These are phyloP conservation scores for Tenthredo amoena DNA, from an alignment of 2,888 invertebrate genomes.

Conservation along the genomic window DNA sequence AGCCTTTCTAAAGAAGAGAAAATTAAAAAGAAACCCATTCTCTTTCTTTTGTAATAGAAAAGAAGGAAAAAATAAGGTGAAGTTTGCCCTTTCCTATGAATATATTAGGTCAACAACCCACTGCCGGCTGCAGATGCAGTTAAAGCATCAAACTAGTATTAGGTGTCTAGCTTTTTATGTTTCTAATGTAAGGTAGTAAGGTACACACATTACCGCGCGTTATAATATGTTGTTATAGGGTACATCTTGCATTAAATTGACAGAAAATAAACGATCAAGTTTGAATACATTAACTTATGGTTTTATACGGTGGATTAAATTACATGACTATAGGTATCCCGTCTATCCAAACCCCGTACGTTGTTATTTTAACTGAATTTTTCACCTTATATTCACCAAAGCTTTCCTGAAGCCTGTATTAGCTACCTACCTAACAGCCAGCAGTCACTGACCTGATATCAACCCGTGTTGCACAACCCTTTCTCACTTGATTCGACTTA, in stretches of 20 bases:
- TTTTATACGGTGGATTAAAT: conserved; percentile 11
- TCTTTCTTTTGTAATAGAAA: not conserved
- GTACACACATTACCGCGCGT: not conserved
- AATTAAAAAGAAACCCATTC: conserved; percentile 19
- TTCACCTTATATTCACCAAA: not conserved
- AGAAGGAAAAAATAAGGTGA: not conserved
- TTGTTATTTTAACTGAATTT: not conserved
- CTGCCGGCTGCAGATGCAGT: not conserved
- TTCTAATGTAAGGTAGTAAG: not conserved
- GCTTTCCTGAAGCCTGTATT: not conserved
- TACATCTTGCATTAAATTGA: not conserved
- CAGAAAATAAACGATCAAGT: not conserved
- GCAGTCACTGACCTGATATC: conserved; percentile 45
- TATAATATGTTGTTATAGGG: not conserved
- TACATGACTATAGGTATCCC: not conserved
- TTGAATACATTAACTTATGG: conserved; percentile 1
- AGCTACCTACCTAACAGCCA: not conserved
- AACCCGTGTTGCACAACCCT: conserved; percentile 40
- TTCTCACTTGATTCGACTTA: conserved; percentile 36
- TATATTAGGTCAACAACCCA: not conserved
- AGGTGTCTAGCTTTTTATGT: not conserved
- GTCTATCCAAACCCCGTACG: not conserved
- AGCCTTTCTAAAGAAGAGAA: conserved; percentile 1
- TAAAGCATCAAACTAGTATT: not conserved
- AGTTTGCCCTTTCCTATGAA: not conserved